These are phyloP conservation scores for Engystomops pustulosus DNA, from an alignment of 2,113 vertebrate genomes.

Conservation along the genomic window DNA sequence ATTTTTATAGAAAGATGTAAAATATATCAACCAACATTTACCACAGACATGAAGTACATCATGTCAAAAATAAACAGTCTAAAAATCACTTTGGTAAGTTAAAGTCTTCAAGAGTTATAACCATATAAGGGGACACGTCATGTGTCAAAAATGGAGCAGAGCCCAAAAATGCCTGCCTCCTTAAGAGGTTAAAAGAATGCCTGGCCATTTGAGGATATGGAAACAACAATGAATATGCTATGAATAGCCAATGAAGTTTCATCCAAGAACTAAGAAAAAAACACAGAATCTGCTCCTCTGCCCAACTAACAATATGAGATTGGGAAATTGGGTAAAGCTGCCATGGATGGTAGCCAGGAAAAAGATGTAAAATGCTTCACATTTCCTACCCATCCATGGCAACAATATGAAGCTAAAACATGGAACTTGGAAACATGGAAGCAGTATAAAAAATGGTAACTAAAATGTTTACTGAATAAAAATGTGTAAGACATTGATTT, in stretches of 20 bases:
- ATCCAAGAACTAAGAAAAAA: background rate
- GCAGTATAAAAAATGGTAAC: background rate
- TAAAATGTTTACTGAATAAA: background rate
- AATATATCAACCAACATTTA: too few species aligned
- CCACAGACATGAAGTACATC: too few species aligned
- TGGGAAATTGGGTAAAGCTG: conserved; percentile 14
- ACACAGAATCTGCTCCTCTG: background rate
- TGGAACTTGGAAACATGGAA: too few species aligned
- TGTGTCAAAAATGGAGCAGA: too few species aligned
- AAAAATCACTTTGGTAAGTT: too few species aligned
- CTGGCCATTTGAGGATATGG: conserved; percentile 5
- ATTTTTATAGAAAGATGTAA: too few species aligned
- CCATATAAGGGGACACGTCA: too few species aligned
- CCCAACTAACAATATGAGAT: conserved; percentile 24
- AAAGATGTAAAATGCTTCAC: conserved; percentile 14
- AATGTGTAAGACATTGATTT: too few species aligned
- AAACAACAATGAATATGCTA: conserved; percentile 19
- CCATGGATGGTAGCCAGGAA: conserved; percentile 25
- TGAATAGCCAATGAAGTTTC: background rate
- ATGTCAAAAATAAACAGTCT: too few species aligned
- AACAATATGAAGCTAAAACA: background rate
- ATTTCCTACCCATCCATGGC: background rate
- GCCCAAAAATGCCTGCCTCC: too few species aligned
- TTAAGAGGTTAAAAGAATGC: background rate
- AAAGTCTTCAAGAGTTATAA: too few species aligned